Evolutionary conservation across 2,797 vertebrate species (phyloP).

Genomic region (Helarctos malayanus): DNA sequence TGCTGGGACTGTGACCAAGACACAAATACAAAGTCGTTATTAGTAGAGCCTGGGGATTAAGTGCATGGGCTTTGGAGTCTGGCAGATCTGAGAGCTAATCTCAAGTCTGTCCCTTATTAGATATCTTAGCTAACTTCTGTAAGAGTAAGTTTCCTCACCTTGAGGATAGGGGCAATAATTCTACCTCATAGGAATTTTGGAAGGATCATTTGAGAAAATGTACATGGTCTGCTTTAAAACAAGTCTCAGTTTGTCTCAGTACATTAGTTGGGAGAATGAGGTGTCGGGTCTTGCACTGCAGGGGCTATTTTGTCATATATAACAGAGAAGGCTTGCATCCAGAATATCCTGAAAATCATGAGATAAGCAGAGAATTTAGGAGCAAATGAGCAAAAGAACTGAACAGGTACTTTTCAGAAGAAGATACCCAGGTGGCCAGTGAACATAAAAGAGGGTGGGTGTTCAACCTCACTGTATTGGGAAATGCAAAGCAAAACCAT

Average conservation of each 20-base stretch:
- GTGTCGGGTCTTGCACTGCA: neutral
- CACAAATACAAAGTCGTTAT: slow-evolving; percentile 28
- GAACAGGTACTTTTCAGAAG: neutral
- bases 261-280: neutral
- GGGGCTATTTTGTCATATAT: neutral
- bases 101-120: neutral
- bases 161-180: neutral
- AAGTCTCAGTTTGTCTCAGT: neutral
- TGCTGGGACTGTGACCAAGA: neutral
- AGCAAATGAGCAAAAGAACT: neutral
- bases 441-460: neutral
- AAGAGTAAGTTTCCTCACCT: neutral
- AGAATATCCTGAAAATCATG: neutral
- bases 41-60: slow-evolving; percentile 14
- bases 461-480: neutral
- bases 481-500: neutral
- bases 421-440: neutral
- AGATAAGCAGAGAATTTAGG: neutral
- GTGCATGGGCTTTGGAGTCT: neutral
- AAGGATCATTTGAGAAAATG: neutral
- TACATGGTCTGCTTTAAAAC: neutral
- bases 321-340: neutral
- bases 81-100: slow-evolving; percentile 21
- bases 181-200: neutral
- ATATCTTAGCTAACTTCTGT: neutral